phyloP scores from a whole-genome alignment of 2,797 vertebrate genomes.

The Sebastolobus alascanus region DNA sequence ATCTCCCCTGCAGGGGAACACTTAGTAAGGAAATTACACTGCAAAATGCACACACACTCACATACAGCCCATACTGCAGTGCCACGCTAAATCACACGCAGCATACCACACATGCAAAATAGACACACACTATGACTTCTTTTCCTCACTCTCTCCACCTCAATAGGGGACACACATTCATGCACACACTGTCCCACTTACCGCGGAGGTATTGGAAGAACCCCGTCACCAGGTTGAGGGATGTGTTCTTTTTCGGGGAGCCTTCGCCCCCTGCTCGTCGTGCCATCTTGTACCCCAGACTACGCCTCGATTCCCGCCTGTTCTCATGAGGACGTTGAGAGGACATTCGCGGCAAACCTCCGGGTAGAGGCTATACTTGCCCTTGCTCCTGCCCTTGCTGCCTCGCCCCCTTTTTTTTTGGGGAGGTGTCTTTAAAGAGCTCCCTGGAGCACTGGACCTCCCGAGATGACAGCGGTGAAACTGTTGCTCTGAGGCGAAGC shows the following conservation, averaged over 20 bases:
- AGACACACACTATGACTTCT: constrained; percentile 36
- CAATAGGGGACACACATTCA: constrained; percentile 33
- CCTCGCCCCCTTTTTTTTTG: constrained; percentile 28
- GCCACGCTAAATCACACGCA: constrained; percentile 27
- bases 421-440: constrained; percentile 62
- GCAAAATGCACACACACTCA: constrained; percentile 52
- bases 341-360: constrained; percentile 67
- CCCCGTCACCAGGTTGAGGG: constrained; percentile 87
- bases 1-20: constrained; percentile 40
- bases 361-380: constrained; percentile 60
- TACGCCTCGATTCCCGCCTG: constrained; percentile 54
- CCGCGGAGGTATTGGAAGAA: constrained; percentile 88
- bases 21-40: constrained; percentile 40
- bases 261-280: constrained; percentile 70
- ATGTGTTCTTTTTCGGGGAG: constrained; percentile 83
- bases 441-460: constrained; percentile 57
- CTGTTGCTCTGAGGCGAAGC: constrained; percentile 69
- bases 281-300: constrained; percentile 74
- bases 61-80: constrained; percentile 59
- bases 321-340: constrained; percentile 69
- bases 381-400: constrained; percentile 80
- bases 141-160: constrained; percentile 21
- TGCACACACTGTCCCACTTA: constrained; percentile 83
- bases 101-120: constrained; percentile 35
- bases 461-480: constrained; percentile 66